These are phyloP conservation scores for Indicator indicator DNA, from an alignment of 2,113 vertebrate species.

Conservation along the genomic window DNA sequence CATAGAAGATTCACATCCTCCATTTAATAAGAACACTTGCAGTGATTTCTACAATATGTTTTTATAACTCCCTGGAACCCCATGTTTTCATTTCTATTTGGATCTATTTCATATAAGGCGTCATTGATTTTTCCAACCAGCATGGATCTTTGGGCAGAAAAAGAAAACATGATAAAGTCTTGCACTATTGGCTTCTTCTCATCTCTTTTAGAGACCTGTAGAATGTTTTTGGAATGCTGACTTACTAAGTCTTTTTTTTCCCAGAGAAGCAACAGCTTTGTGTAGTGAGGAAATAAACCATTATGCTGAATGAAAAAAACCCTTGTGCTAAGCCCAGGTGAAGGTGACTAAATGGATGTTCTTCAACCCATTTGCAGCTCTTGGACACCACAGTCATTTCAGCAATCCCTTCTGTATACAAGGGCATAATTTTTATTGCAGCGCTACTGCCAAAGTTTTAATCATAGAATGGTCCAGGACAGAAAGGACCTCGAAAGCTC, in stretches of 20 bases:
- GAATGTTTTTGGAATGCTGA: neutral
- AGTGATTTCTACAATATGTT: neutral
- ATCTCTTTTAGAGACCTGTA: neutral
- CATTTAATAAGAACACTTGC: neutral
- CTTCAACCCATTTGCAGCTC: neutral
- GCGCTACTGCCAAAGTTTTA: neutral
- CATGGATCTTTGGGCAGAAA: neutral
- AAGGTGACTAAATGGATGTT: neutral
- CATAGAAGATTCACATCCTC: neutral
- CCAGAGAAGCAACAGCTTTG: neutral
- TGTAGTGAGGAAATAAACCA: neutral
- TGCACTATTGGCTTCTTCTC: neutral
- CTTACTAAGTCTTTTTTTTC: neutral
- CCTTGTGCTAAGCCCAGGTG: neutral
- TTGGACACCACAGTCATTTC: neutral
- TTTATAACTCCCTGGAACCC: neutral
- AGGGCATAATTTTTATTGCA: neutral
- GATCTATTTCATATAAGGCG: slow-evolving; percentile 1
- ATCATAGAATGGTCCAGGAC: no score
- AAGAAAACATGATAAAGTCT: neutral
- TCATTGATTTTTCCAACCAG: neutral
- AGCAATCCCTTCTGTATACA: neutral
- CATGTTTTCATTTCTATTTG: slow-evolving; percentile 6
- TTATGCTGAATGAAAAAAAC: neutral
- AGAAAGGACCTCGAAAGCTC: no score